These are phyloP conservation scores for Macrophya alboannulata DNA, from an alignment of 2,888 invertebrate genomes.

Conservation along the genomic window DNA sequence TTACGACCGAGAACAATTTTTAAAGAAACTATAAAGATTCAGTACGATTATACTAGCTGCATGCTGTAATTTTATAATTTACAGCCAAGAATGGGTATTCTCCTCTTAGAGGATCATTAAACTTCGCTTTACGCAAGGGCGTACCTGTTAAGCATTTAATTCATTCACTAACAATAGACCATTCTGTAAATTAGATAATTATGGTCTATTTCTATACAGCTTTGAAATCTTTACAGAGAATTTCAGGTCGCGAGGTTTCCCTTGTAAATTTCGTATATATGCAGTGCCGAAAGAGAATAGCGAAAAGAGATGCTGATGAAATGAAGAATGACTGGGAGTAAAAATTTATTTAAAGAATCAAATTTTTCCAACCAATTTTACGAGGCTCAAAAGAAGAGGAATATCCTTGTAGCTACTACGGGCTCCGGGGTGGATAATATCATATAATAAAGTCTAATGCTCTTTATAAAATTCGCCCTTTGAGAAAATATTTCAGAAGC, in stretches of 20 bases:
- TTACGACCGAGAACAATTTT: neutral
- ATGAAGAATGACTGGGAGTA: neutral
- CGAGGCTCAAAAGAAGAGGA: neutral
- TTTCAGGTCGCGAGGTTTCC: neutral
- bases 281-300: neutral
- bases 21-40: neutral
- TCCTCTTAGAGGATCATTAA: neutral
- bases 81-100: neutral
- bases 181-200: neutral
- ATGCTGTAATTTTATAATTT: too few species aligned
- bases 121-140: neutral
- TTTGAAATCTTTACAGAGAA: neutral
- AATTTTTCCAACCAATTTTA: constrained; percentile 4
- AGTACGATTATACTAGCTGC: too few species aligned
- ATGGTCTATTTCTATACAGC: neutral
- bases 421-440: constrained; percentile 15
- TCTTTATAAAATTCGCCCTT: constrained; percentile 29
- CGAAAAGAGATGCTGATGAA: neutral
- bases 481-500: constrained; percentile 4
- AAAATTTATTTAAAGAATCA: neutral
- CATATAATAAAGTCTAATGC: neutral
- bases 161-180: neutral
- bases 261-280: neutral
- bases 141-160: neutral
- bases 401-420: constrained; percentile 14